phyloP scores from a whole-genome alignment of 2,797 vertebrate genomes.

The Phataginus tetradactyla region DNA sequence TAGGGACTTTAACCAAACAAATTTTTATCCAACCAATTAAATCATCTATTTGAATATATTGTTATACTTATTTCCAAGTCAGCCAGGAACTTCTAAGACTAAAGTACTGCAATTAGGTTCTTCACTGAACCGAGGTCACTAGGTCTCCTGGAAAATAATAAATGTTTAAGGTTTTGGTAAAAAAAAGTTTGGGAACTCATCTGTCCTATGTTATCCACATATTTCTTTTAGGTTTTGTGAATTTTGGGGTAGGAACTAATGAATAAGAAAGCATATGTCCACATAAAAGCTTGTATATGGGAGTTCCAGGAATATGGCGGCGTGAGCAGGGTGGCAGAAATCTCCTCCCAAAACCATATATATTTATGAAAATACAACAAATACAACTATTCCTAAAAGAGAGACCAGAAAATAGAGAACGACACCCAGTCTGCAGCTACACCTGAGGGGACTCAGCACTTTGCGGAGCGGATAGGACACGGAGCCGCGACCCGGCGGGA shows the following conservation, averaged over 20 bases:
- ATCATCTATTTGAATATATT: background rate
- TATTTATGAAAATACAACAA: too few relatives aligned
- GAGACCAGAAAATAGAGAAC: too few relatives aligned
- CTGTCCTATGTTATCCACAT: background rate
- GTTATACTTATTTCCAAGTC: conserved; percentile 1
- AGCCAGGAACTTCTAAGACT: background rate
- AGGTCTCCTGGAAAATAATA: background rate
- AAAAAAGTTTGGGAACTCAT: background rate
- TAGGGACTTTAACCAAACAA: background rate
- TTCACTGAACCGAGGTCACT: background rate
- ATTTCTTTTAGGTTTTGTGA: background rate
- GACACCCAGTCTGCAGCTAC: too few relatives aligned
- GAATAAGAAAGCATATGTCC: background rate
- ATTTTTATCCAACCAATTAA: background rate
- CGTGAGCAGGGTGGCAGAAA: too few relatives aligned
- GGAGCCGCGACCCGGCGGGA: too few relatives aligned
- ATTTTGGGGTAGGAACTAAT: conserved; percentile 6
- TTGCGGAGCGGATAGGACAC: too few relatives aligned
- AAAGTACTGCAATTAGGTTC: background rate
- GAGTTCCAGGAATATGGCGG: too few relatives aligned
- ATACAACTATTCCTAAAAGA: too few relatives aligned
- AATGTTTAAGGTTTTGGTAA: background rate
- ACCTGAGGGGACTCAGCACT: too few relatives aligned
- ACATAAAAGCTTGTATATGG: background rate
- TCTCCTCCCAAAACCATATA: too few relatives aligned